Percentiles rank a stretch among this genome's conserved stretches.
phyloP scores from a whole-genome alignment of 2,113 vertebrate genomes.

The Chaenogobius annularis region DNA sequence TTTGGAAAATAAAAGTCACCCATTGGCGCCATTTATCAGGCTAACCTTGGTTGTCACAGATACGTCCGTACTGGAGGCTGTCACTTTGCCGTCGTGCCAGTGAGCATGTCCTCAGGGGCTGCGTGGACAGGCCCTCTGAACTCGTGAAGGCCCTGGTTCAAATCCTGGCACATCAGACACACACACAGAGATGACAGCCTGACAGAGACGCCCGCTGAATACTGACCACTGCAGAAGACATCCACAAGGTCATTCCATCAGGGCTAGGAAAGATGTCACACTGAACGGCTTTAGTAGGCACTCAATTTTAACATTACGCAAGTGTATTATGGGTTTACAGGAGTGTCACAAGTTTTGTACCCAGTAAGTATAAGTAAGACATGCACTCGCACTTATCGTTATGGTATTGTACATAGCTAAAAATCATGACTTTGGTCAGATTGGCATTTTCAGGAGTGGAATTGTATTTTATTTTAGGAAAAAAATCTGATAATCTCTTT shows the following conservation, averaged over 20 bases:
- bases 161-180: conserved; percentile 63
- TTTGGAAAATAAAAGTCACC: conserved; percentile 30
- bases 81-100: conserved; percentile 62
- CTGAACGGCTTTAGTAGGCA: background rate
- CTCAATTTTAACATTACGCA: background rate
- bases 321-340: background rate
- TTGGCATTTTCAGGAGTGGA: no score
- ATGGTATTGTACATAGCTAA: background rate
- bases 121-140: conserved; percentile 77
- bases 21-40: conserved; percentile 45
- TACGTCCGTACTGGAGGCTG: conserved; percentile 46
- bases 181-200: conserved; percentile 30
- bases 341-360: no score
- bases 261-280: background rate
- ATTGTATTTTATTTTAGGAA: no score
- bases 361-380: no score
- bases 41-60: conserved; percentile 58
- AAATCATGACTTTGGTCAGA: background rate
- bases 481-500: no score
- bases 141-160: conserved; percentile 61
- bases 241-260: conserved; percentile 46
- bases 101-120: conserved; percentile 59
- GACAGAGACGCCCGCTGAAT: conserved; percentile 47
- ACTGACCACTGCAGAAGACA: conserved; percentile 50
- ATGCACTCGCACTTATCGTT: background rate